Percentiles rank a stretch among this genome's conserved stretches.
phyloP scores from a whole-genome alignment of 2,113 vertebrate genomes.

The Prunella fulvescens region DNA sequence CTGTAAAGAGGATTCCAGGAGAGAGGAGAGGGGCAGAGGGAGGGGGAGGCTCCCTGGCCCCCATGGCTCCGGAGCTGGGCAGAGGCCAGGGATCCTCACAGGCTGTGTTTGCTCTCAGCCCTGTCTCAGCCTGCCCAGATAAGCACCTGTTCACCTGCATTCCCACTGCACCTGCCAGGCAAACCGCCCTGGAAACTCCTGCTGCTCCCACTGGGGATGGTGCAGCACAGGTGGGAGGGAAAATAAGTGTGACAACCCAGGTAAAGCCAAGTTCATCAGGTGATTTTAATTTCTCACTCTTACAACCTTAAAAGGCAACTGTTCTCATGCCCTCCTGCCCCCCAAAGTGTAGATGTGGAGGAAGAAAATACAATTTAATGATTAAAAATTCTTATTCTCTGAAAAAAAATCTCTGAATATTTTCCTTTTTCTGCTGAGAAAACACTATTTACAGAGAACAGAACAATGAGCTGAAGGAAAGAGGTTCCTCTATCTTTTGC shows the following conservation, averaged over 20 bases:
- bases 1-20: background rate
- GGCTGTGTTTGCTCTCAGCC: background rate
- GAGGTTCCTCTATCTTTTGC: background rate
- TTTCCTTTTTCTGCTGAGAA: background rate
- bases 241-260: fast-evolving
- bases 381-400: background rate
- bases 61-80: fast-evolving
- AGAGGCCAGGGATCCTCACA: background rate
- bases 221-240: background rate
- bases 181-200: background rate
- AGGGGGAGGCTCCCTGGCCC: background rate
- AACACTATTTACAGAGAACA: background rate
- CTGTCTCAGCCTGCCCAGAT: background rate
- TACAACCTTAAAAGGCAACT: background rate
- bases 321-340: background rate
- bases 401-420: background rate
- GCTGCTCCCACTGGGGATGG: fast-evolving
- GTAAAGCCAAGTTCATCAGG: background rate
- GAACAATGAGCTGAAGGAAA: fast-evolving
- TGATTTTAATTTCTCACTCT: background rate
- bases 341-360: no score
- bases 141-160: background rate
- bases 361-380: background rate
- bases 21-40: background rate
- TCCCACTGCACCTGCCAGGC: background rate